These are phyloP conservation scores for Acronicta aceris DNA, from an alignment of 2,888 invertebrate species.

Conservation along the genomic window DNA sequence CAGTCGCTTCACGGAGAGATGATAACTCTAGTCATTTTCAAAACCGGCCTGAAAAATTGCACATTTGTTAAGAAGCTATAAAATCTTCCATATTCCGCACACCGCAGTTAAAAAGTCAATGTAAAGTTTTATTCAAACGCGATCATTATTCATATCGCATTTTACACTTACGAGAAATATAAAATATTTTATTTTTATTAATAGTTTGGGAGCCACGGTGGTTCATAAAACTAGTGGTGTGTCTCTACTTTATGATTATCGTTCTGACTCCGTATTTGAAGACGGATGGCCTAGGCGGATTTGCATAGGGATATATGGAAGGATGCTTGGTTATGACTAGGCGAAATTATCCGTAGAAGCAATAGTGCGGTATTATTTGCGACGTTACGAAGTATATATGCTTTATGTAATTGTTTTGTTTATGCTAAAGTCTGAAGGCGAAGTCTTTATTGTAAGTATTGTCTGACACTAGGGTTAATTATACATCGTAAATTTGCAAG, in stretches of 20 bases:
- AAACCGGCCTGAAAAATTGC: too few relatives aligned
- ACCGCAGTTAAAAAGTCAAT: too few relatives aligned
- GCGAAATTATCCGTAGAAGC: conserved; percentile 48
- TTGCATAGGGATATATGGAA: conserved; percentile 55
- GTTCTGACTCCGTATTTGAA: conserved; percentile 63
- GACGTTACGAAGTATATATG: conserved; percentile 13
- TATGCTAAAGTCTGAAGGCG: conserved; percentile 4
- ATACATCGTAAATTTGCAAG: too few relatives aligned
- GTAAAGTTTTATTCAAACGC: not conserved
- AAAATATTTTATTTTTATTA: conserved; percentile 61
- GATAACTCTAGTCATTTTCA: too few relatives aligned
- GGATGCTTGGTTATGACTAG: conserved; percentile 48
- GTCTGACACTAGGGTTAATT: too few relatives aligned
- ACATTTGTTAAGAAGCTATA: not conserved
- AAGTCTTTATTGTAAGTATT: not conserved
- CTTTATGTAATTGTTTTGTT: conserved; percentile 18
- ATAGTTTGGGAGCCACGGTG: conserved; percentile 57
- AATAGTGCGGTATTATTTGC: conserved; percentile 6
- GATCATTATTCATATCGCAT: conserved; percentile 38
- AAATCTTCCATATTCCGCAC: not conserved
- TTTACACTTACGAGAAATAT: conserved; percentile 56
- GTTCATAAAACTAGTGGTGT: conserved; percentile 72
- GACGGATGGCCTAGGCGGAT: conserved; percentile 59
- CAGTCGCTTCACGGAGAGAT: too few relatives aligned
- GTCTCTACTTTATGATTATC: conserved; percentile 72